Percentiles rank a stretch among this genome's conserved stretches.
phyloP scores from a whole-genome alignment of 2,797 vertebrate species.

The Takifugu rubripes region DNA sequence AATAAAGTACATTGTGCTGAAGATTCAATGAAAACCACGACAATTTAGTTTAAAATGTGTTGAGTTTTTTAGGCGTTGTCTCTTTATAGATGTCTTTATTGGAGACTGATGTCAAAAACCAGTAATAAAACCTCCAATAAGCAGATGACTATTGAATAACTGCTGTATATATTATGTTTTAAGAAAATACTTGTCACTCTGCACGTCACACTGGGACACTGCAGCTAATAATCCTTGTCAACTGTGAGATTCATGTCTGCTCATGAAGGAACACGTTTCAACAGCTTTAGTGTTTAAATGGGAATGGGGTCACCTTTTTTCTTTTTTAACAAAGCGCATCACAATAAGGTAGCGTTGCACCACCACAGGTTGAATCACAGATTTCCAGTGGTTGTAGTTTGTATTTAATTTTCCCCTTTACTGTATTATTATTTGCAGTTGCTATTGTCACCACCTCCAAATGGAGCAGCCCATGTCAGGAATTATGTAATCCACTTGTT shows the following conservation, averaged over 20 bases:
- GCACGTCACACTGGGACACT: neutral
- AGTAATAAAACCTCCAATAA: too few relatives aligned
- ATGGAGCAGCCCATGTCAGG: constrained; percentile 49
- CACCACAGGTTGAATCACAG: too few relatives aligned
- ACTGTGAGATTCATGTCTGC: neutral
- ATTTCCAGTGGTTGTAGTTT: neutral
- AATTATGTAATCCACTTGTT: constrained; percentile 71
- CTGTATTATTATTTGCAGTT: neutral
- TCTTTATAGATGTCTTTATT: too few relatives aligned
- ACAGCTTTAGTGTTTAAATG: too few relatives aligned
- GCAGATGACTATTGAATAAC: too few relatives aligned
- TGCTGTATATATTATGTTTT: neutral
- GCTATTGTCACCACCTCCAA: constrained; percentile 21
- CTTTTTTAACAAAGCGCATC: too few relatives aligned
- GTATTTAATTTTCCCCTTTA: neutral
- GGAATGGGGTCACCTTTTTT: too few relatives aligned
- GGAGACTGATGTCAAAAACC: too few relatives aligned
- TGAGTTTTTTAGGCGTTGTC: neutral
- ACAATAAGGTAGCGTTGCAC: too few relatives aligned
- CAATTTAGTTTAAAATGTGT: neutral
- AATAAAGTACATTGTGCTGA: too few relatives aligned
- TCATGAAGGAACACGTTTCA: constrained; percentile 22
- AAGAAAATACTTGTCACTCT: neutral
- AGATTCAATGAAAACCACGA: too few relatives aligned
- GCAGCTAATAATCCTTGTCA: neutral